phyloP scores from a whole-genome alignment of 1,140 invertebrate species.

The Cylas formicarius region DNA sequence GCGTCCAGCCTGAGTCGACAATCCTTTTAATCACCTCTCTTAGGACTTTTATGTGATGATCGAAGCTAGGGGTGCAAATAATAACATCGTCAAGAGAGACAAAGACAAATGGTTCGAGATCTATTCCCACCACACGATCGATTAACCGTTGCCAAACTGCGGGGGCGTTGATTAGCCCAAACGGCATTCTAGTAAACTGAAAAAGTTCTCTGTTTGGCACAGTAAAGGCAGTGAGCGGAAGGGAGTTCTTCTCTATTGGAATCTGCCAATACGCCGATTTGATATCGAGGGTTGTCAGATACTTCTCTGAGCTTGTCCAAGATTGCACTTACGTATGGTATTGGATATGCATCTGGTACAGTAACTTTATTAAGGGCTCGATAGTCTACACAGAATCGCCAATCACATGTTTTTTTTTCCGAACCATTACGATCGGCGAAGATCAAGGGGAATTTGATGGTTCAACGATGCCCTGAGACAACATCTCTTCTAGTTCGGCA shows the following conservation, averaged over 20 bases:
- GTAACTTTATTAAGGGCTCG: slow-evolving; percentile 29
- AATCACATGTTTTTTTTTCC: slow-evolving; percentile 6
- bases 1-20: no score
- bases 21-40: no score
- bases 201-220: slow-evolving; percentile 39
- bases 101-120: slow-evolving; percentile 20
- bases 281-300: slow-evolving; percentile 33
- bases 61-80: not conserved
- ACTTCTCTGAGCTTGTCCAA: slow-evolving; percentile 32
- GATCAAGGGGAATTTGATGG: slow-evolving; percentile 39
- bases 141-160: slow-evolving; percentile 22
- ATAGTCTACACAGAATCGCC: slow-evolving; percentile 25
- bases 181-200: slow-evolving; percentile 42
- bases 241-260: slow-evolving; percentile 25
- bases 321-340: slow-evolving; percentile 29
- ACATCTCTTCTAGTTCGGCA: slow-evolving; percentile 28
- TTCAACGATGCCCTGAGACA: slow-evolving; percentile 27
- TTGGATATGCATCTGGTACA: slow-evolving; percentile 27
- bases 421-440: slow-evolving; percentile 37
- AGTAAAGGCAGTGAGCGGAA: slow-evolving; percentile 43
- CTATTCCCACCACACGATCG: slow-evolving; percentile 22
- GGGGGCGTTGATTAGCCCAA: slow-evolving; percentile 42
- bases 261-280: slow-evolving; percentile 36
- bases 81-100: slow-evolving; percentile 35
- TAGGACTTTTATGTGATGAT: slow-evolving; percentile 5